These are phyloP conservation scores for Molorchus minor DNA, from an alignment of 2,888 invertebrate species.

Conservation along the genomic window DNA sequence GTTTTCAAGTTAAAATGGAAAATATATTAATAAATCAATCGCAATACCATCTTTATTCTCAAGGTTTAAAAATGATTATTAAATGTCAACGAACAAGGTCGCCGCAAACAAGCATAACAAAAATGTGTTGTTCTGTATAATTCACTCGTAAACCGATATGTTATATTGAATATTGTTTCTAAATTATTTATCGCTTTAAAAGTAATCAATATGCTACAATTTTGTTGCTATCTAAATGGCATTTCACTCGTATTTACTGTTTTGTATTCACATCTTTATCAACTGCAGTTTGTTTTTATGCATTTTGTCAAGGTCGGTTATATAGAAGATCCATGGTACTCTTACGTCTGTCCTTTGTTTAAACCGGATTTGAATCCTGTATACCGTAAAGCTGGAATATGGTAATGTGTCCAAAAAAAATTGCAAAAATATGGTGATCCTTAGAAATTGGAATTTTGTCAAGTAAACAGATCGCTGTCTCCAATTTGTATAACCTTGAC, in stretches of 20 bases:
- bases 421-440: not conserved
- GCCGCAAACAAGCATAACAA: conserved; percentile 41
- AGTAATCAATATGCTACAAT: conserved; percentile 11
- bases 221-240: conserved; percentile 12
- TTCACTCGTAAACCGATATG: conserved; percentile 5
- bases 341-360: not conserved
- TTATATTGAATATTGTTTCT: conserved; percentile 10
- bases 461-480: not conserved
- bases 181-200: conserved; percentile 8
- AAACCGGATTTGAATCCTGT: not conserved
- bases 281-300: not conserved
- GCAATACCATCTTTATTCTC: conserved; percentile 51
- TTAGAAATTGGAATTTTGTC: conserved; percentile 3
- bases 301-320: conserved; percentile 5
- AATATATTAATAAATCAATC: conserved; percentile 52
- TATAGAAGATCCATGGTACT: not conserved
- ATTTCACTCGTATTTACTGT: not conserved
- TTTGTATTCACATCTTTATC: not conserved
- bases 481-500: conserved; percentile 16
- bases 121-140: conserved; percentile 36
- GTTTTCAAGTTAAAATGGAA: conserved; percentile 46
- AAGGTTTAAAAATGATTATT: conserved; percentile 49
- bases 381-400: not conserved
- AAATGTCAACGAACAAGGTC: conserved; percentile 54
- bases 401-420: not conserved